Evolutionary conservation across 2,113 vertebrate species (phyloP), one percentile per base, ranked within the genome.

Genomic region (Ursus arctos): DNA sequence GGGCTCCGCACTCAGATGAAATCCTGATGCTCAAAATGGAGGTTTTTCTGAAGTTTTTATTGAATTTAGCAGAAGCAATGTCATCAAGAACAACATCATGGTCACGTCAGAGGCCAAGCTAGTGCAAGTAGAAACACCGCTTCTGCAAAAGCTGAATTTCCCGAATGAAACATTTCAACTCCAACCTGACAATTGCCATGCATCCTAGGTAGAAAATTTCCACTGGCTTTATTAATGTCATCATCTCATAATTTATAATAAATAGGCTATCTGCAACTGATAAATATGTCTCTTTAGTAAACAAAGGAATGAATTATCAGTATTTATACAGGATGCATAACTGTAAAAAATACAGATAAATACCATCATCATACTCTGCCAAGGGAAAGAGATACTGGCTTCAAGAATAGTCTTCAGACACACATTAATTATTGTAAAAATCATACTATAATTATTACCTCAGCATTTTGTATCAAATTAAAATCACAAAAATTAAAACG

Each of bases 241-340:
- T 99, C 98, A 98, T 98, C 98, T 99, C 98, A 99, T 99, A 99
- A 99, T 99, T 99, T 99, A 99, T 99, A 99, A 99, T 99, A 99
- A 99, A 99, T 99, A 99, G 98, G 97, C 98, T 99, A 99, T 99
- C 97, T 98, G 98, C 97, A 99, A 99, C 98, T 98, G 98, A 99
- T 99, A 99, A 99, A 99, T 99, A 99, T 98, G 99, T 98, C 98
- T 99, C 98, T 99, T 99, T 96, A 98, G 98, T 99, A 99, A 99
- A 99, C 99, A 99, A 99, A 99, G 99, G 99, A 99, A 99, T 99
- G 99, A 99, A 99, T 98, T 95, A 98, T 99, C 67, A 98, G 98
- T 99, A 98, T 99, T 98, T 98, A 98, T 99, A 99, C 98, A 99
- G 99, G 99, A 99, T 99, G 99, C 95, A 96, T 98, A 99, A 99